A percentile compares a stretch with the other conserved stretches of the same genome.
These are phyloP conservation scores for Melopsittacus undulatus DNA, from an alignment of 2,797 vertebrate genomes.

Conservation along the genomic window DNA sequence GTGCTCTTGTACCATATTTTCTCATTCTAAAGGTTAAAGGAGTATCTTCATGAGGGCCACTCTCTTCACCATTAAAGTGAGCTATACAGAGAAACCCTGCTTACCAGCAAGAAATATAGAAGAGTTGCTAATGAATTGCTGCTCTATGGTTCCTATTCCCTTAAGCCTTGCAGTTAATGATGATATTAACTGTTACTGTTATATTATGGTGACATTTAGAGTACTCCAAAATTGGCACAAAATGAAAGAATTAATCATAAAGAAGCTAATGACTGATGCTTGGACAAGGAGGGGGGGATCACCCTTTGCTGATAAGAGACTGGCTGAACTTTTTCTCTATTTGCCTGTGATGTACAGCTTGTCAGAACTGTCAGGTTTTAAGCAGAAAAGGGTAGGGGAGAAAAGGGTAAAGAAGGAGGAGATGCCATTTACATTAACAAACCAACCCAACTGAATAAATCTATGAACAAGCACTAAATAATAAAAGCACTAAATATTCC, in stretches of 20 bases:
- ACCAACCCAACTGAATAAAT: not conserved
- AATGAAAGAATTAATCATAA: not conserved
- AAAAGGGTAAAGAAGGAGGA: not conserved
- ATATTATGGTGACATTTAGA: conserved; percentile 21
- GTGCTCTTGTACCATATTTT: not conserved
- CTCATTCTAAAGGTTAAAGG: not conserved
- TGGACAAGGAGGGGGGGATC: not conserved
- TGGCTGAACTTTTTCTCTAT: not conserved
- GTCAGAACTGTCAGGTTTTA: not conserved
- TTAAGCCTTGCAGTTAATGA: conserved; percentile 33
- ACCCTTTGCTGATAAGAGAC: not conserved
- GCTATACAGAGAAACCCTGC: not conserved
- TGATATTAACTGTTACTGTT: conserved; percentile 17
- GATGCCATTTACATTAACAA: not conserved
- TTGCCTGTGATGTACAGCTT: not conserved
- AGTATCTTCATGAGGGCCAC: not conserved
- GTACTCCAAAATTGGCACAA: not conserved
- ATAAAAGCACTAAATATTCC: not conserved
- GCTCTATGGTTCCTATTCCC: conserved; percentile 25
- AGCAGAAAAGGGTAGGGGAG: not conserved
- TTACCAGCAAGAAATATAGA: conserved; percentile 15
- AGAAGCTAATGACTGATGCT: not conserved
- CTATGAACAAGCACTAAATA: not conserved
- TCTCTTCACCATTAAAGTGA: not conserved
- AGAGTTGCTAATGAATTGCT: not conserved